Evolutionary conservation across 2,797 vertebrate genomes (phyloP).

Genomic region (Buphagus erythrorhynchus): DNA sequence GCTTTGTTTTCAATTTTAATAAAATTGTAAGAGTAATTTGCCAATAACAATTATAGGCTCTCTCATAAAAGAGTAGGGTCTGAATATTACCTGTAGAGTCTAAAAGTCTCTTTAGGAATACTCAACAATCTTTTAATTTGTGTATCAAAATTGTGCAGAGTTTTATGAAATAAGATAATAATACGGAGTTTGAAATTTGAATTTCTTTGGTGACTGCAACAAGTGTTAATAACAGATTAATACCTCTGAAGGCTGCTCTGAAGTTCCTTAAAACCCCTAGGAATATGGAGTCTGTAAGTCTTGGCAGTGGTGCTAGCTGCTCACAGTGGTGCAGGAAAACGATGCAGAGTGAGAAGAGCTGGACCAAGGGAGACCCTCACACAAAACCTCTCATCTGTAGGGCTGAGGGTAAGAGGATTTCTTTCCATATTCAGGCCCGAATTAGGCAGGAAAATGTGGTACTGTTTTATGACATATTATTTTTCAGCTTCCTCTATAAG

Average conservation of each 20-base stretch:
- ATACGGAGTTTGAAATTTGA: not conserved
- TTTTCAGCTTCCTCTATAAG: not conserved
- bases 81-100: not conserved
- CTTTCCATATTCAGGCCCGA: not conserved
- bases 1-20: not conserved
- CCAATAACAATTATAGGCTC: not conserved
- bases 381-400: not conserved
- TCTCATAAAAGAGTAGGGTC: not conserved
- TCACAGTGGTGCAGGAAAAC: not conserved
- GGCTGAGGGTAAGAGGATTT: not conserved
- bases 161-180: not conserved
- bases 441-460: not conserved
- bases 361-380: not conserved
- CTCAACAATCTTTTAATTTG: not conserved
- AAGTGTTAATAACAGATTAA: not conserved
- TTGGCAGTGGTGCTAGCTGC: not conserved
- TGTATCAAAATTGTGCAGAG: not conserved
- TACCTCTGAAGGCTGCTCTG: not conserved
- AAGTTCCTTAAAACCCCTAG: not conserved
- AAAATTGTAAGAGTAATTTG: not conserved
- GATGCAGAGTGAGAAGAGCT: not conserved
- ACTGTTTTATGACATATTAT: fast-evolving
- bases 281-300: not conserved
- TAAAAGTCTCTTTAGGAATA: not conserved
- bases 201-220: not conserved